A percentile compares a stretch with the other conserved stretches of the same genome.
These are phyloP conservation scores for Lepidurus arcticus DNA, from an alignment of 1,140 invertebrate genomes.

Conservation along the genomic window DNA sequence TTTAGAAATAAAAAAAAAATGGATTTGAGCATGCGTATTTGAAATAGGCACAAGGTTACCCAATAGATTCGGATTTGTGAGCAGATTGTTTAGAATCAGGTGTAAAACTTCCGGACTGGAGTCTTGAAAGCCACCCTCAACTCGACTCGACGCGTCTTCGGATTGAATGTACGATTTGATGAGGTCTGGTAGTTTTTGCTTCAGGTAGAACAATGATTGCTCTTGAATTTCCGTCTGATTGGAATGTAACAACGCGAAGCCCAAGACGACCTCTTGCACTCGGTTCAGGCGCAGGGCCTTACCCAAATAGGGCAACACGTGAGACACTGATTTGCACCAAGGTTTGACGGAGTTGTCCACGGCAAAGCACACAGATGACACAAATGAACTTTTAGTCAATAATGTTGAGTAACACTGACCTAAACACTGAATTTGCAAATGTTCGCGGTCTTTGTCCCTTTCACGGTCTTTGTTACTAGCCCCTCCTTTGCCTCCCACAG, in stretches of 20 bases:
- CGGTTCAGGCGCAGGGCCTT: conserved; percentile 74
- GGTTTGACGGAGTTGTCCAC: conserved; percentile 62
- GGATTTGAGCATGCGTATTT: background rate
- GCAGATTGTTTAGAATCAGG: conserved; percentile 62
- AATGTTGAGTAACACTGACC: conserved; percentile 64
- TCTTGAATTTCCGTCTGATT: conserved; percentile 64
- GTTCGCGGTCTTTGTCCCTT: conserved; percentile 45
- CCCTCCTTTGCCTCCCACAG: conserved; percentile 39
- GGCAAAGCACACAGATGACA: conserved; percentile 71
- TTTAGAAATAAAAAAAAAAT: conserved; percentile 47
- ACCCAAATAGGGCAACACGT: conserved; percentile 73
- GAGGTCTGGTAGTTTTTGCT: conserved; percentile 73
- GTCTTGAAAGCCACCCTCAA: conserved; percentile 76
- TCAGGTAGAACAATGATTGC: conserved; percentile 68
- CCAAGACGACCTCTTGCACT: conserved; percentile 83
- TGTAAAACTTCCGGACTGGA: conserved; percentile 81
- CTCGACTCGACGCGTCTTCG: conserved; percentile 41
- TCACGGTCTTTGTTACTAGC: conserved; percentile 42
- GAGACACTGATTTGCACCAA: conserved; percentile 62
- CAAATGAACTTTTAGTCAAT: conserved; percentile 60
- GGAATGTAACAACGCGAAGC: conserved; percentile 72
- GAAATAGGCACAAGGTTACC: conserved; percentile 40
- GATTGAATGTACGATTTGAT: conserved; percentile 76
- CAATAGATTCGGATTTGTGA: conserved; percentile 49
- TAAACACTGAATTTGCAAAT: conserved; percentile 64